Percentiles rank a stretch among this genome's conserved stretches.
These are phyloP conservation scores for Sclerodermus sp. DNA, from an alignment of 2,888 invertebrate genomes.

Conservation along the genomic window DNA sequence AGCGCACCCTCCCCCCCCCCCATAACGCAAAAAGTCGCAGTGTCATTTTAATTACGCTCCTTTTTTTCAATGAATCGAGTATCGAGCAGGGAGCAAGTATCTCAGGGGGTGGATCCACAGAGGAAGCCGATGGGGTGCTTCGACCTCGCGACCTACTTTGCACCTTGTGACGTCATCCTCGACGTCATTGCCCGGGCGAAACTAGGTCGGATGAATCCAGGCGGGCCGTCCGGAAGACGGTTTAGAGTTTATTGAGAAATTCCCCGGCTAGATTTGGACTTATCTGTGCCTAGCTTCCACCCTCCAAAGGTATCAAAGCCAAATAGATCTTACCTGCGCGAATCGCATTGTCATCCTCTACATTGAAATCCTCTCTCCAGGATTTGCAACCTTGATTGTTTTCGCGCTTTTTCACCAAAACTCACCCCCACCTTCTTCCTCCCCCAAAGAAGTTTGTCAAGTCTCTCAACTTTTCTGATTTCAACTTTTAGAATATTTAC, in stretches of 20 bases:
- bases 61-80: conserved; percentile 34
- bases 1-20: too few species aligned
- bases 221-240: conserved; percentile 63
- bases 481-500: too few species aligned
- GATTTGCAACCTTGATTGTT: too few species aligned
- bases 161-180: conserved; percentile 51
- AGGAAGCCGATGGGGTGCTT: conserved; percentile 38
- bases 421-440: too few species aligned
- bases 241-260: conserved; percentile 56
- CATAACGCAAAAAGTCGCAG: too few species aligned
- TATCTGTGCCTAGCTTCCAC: conserved; percentile 6
- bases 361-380: too few species aligned
- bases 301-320: conserved; percentile 1
- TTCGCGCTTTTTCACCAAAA: too few species aligned
- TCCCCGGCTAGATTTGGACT: conserved; percentile 36
- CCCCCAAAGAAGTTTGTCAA: too few species aligned
- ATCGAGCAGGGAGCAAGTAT: conserved; percentile 23
- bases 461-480: too few species aligned
- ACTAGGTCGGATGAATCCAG: conserved; percentile 71
- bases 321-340: too few species aligned
- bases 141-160: conserved; percentile 52
- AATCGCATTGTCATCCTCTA: too few species aligned
- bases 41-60: neutral
- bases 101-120: conserved; percentile 9
- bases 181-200: conserved; percentile 62